Percentiles rank a stretch among this genome's conserved stretches.
These are phyloP conservation scores for Lymantria monacha DNA, from an alignment of 2,888 invertebrate species.

Conservation along the genomic window DNA sequence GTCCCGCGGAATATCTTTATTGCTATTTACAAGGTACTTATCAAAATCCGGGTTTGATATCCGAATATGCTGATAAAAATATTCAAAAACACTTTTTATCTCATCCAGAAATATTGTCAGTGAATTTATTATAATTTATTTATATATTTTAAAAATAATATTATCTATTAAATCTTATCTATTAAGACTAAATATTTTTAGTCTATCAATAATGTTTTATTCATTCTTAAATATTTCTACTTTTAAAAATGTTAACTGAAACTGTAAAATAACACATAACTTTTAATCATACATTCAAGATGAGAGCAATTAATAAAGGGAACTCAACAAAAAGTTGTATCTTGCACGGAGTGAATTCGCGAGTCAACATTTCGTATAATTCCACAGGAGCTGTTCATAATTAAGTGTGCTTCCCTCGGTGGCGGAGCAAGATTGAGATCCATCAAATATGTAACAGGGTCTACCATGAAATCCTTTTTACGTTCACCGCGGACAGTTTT, in stretches of 20 bases:
- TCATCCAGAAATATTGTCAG: too few species aligned
- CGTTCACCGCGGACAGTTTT: conserved; percentile 70
- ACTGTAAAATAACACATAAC: background rate
- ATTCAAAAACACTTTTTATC: too few species aligned
- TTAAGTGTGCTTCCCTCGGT: conserved; percentile 60
- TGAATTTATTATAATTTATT: too few species aligned
- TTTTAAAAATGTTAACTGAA: background rate
- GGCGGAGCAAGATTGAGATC: conserved; percentile 60
- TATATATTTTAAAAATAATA: too few species aligned
- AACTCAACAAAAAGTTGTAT: conserved; percentile 34
- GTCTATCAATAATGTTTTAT: too few species aligned
- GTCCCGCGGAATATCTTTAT: too few species aligned
- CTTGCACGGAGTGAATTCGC: conserved; percentile 33
- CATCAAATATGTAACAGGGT: conserved; percentile 74
- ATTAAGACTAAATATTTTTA: too few species aligned
- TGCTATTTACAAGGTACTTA: too few species aligned
- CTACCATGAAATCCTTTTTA: conserved; percentile 76
- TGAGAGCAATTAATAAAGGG: conserved; percentile 27
- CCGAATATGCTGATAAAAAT: too few species aligned
- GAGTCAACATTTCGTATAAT: conserved; percentile 56
- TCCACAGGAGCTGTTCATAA: conserved; percentile 59
- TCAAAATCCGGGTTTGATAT: too few species aligned
- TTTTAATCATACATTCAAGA: conserved; percentile 1
- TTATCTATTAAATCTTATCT: too few species aligned
- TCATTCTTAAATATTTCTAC: background rate